Base-by-base conservation (phyloP, 2,888 invertebrate species). In the Oegoconia quadripuncta region DNA sequence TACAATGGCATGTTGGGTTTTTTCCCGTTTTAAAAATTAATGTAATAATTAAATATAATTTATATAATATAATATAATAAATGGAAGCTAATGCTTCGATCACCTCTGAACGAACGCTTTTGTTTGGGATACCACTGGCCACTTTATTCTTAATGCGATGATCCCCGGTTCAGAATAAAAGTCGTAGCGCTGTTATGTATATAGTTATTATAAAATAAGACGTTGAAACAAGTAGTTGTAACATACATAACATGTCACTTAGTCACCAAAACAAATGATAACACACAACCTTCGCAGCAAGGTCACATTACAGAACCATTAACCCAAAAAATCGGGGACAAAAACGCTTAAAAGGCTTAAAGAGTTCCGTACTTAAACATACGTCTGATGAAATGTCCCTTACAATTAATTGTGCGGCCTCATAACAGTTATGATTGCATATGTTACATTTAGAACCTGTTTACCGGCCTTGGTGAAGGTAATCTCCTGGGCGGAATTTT, bases 391-490 rank as follows among this genome's bases (percentile, higher is more conserved):
- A 58, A 55, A 65, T 62, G 63, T 58, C 59, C 61, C 34, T 46
- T 50, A 58, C 58, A 61, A 69, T 69, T 69, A 71, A 61, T 60
- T 60, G 11, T 18, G 4, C 49, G 56, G 58, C 56, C 62, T 61
- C 61, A 70, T 64, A 67, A 61, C 60, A 57, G 59, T 68, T 62
- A 64, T 65, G 59, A 60, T 61, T 51, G 49, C 51, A 48, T 41
- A 43, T 48, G 46, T 51, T 52, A 50, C 50, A 55, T 65, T 61
- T 54, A 68, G 59, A 74, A 78, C 80, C 70, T 48, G 76, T 75
- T 71, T 50, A 33, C 38, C 50, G 55, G 50, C 61, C 59, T 58
- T 59, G 52, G 52, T 47, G 64, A 71, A 75, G 67, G 72, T 64
- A 59, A 69, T 59, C 62, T 46, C 49, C 53, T 55, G 49, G 45